Evolutionary conservation across 2,113 vertebrate species (phyloP), one percentile per base, ranked within the genome.

Genomic region (Glareola pratincola): DNA sequence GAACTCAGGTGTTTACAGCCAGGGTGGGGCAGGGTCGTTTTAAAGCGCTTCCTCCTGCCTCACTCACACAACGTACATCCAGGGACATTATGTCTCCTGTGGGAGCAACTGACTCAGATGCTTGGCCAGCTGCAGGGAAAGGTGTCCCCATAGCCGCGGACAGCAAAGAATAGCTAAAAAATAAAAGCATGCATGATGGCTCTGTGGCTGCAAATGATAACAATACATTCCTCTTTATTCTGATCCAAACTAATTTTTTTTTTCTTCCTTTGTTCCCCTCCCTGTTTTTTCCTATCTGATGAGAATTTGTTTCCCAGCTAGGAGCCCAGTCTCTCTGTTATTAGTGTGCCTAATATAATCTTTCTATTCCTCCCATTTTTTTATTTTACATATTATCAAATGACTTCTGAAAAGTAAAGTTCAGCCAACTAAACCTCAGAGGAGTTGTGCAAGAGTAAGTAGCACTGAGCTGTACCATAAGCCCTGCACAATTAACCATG

Each of bases 231-330:
- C 63, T 89, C 57, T 88, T 24, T 17, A 77, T 47, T 87, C 63
- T 67, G 56, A 84, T 96, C 92, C 95, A 88, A 96, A 93, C 85
- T 41, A 41, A 41, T 41, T 41, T 41, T 41, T 97, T 78, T 95
- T 82, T 73, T 14, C 64, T 92, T 95, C 84, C 94, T 92, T 90
- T 88, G 74, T 45, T 85, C 89, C 68, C 73, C 62, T 91, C 77
- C 62, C 84, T 96, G 81, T 96, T 95, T 94, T 97, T 96, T 96
- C 91, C 93, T 95, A 37, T 91, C 73, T 50, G 43, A 43, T 32
- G 75, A 90, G 59, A 77, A 21, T 5, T 74, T 71, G 51, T 64
- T 91, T 78, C 92, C 92, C 88, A 95, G 57, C 48, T 79, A 91
- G 75, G 78, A 84, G 66, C 53, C 85, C 5, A 5, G 36, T 20